Evolutionary conservation across 2,113 vertebrate genomes (phyloP).

Genomic region (Mionectes macconnelli): DNA sequence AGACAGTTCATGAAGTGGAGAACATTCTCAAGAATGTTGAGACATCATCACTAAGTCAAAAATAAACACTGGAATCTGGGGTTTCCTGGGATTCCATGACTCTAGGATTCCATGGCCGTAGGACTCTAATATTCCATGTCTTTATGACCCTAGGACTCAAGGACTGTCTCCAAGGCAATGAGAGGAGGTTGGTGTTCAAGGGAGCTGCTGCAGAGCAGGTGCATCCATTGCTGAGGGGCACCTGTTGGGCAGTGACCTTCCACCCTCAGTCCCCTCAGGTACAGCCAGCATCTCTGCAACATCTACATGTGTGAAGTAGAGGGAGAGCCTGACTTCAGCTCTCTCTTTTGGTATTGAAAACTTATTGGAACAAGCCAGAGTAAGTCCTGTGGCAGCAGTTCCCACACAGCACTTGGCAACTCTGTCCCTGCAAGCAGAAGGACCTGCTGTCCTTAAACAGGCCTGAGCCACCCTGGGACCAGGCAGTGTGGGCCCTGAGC

Average conservation of each 20-base stretch:
- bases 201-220: fast-evolving
- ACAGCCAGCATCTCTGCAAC: background rate
- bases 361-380: background rate
- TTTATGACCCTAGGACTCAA: background rate
- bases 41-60: background rate
- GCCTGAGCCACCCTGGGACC: background rate
- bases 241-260: background rate
- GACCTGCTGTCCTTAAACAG: background rate
- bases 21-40: background rate
- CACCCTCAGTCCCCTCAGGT: background rate
- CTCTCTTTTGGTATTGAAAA: background rate
- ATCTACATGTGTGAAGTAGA: fast-evolving
- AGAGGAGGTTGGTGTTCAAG: background rate
- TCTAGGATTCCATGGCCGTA: background rate
- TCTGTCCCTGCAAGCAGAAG: background rate
- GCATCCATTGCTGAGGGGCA: too few relatives aligned
- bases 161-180: background rate
- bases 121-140: background rate
- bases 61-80: background rate
- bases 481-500: background rate
- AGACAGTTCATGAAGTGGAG: background rate
- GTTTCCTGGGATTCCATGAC: background rate
- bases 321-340: background rate
- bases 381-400: fast-evolving
- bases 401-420: fast-evolving